Evolutionary conservation across 2,888 invertebrate species (phyloP), one percentile per base, ranked within the genome.

Genomic region (Spicauda simplicius): DNA sequence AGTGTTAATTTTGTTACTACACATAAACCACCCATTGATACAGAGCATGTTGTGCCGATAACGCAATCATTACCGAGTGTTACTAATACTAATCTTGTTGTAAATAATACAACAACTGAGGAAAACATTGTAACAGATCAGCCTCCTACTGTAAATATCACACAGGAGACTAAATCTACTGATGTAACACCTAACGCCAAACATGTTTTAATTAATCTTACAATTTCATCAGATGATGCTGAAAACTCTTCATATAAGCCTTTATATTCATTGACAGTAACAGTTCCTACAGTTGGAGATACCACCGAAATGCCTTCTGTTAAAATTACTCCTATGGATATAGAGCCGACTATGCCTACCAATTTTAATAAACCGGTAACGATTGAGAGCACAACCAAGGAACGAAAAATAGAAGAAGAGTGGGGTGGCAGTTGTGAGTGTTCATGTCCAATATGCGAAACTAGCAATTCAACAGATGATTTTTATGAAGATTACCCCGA

Each of bases 171-270:
- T 41, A 90, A 86, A 82, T 70, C 79, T 33, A 78, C 87, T 50
- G 91, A 91, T 69, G 66, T 79, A 63, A 75, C 76, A 55, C 63
- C 86, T 81, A 91, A 91, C 76, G 87, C 88, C 75, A 95, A 95
- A 86, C 95, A 96, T 77, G 95, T 97, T 76, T 91, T 97, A 74
- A 96, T 97, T 70, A 97, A 97, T 88, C 94, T 97, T 74, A 97
- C 97, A 10, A 97, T 97, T 79, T 95, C 96, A 70, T 95, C 96
- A 54, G 96, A 97, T 78, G 85, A 90, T 70, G 83, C 86, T 54
- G 86, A 86, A 71, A 87, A 82, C 73, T 84, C 87, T 69, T 81
- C 84, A 73, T 93, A 94, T 77, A 95, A 95, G 79, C 95, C 95
- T 58, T 94, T 97, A 72, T 97, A 97, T 89, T 95, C 97, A 48